Base-by-base conservation (phyloP, 2,113 vertebrate species). In the Colaptes auratus region DNA sequence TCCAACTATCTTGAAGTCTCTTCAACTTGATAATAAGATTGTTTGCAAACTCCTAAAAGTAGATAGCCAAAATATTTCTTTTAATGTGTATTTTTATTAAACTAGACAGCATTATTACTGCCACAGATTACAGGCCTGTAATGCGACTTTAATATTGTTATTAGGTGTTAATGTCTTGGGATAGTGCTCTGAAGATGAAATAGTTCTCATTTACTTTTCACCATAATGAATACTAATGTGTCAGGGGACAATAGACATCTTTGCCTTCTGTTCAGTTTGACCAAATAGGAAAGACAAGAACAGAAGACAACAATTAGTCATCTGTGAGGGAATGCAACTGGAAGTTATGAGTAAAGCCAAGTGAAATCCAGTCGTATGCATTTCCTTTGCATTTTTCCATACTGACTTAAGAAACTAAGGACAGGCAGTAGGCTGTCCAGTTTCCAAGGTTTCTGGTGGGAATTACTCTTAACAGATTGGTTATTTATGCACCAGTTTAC, bases 61-160 rank as follows among this genome's bases (percentile, higher is more conserved):
- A 35, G 58, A 31, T 83, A 89, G 74, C 70, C 74, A 70, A 93
- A 95, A 96, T 96, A 87, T 86, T 93, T 95, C 80, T 95, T 96
- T 93, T 76, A 94, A 94, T 87, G 67, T 39, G 48, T 48, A n/a
- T 89, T 95, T 95, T 96, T 96, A 96, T 97, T 90, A 90, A 95
- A 91, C 55, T 44, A 95, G 93, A 96, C 89, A 94, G 31, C 44
- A 66, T 97, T 97, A 96, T 96, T 96, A 85, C 60, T 85, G 58
- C 71, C 50, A 76, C 76, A 66, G 88, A 96, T 96, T 95, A 95
- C 94, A 96, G 89, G 65, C 30, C 36, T 65, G 23, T 96, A 95
- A 97, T 97, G 71, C 60, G 92, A 89, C 93, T 97, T 96, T 97
- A 97, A 96, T 96, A 91, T 69, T 92, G 81, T 96, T 97, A 94